Conservation (phyloP, 2,888 invertebrate species). For the Rapana venosa region DNA sequence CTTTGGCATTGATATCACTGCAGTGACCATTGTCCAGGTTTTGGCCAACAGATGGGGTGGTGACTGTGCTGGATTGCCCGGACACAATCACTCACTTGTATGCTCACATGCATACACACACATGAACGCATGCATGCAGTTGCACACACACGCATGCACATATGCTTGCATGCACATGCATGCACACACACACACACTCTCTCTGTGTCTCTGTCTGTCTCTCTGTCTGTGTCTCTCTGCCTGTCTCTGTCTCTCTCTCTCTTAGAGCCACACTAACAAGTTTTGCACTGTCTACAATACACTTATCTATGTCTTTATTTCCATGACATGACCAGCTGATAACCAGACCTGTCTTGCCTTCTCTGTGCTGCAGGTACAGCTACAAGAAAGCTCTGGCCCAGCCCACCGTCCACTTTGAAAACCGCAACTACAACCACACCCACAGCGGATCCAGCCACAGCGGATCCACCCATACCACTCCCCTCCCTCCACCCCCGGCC, state of each 20-base stretch:
- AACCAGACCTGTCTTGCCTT: background rate
- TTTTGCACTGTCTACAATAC: no score
- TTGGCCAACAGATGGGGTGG: background rate
- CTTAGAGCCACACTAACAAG: no score
- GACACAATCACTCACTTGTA: background rate
- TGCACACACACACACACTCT: background rate
- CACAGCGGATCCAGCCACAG: constrained; percentile 6
- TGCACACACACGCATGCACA: background rate
- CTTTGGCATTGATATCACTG: background rate
- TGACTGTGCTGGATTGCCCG: background rate
- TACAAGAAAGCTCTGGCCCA: constrained; percentile 49
- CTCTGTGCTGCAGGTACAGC: constrained; percentile 51
- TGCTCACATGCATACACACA: background rate
- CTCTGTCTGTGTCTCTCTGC: no score
- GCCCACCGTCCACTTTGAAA: constrained; percentile 50
- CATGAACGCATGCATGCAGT: background rate
- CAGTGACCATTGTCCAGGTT: background rate
- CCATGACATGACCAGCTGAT: background rate
- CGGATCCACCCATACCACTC: background rate
- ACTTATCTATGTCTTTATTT: no score
- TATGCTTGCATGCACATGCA: background rate
- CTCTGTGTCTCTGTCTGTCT: no score
- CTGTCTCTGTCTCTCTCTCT: no score
- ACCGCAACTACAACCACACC: constrained; percentile 49
- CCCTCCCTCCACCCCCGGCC: background rate